Conservation (phyloP, 2,888 invertebrate genomes). For the Drosophila antonietae region DNA sequence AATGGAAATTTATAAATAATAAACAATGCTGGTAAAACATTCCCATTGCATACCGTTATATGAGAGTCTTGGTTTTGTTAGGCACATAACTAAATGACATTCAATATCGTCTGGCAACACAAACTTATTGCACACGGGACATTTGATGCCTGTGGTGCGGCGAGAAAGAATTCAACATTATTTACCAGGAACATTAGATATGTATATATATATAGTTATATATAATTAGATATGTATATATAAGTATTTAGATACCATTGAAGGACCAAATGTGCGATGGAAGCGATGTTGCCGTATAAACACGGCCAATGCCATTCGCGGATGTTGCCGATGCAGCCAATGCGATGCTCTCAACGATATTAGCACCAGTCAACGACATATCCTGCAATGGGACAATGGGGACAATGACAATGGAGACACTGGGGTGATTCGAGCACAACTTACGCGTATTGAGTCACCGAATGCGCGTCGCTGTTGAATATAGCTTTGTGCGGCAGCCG, state of each 20-base stretch:
- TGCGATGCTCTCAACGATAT: slow-evolving; percentile 83
- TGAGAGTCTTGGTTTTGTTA: slow-evolving; percentile 98
- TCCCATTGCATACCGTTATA: slow-evolving; percentile 93
- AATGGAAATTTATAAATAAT: not conserved
- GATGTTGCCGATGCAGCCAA: slow-evolving; percentile 81
- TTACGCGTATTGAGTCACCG: slow-evolving; percentile 74
- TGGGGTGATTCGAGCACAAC: slow-evolving; percentile 23
- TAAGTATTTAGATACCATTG: slow-evolving; percentile 88
- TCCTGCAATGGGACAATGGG: slow-evolving; percentile 53
- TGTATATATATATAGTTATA: not conserved
- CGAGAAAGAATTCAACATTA: not conserved
- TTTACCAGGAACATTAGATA: not conserved
- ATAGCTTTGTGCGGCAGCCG: slow-evolving; percentile 65
- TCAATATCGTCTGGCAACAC: slow-evolving; percentile 99
- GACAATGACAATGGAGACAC: not conserved
- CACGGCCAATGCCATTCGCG: slow-evolving; percentile 88
- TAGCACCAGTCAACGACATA: slow-evolving; percentile 80
- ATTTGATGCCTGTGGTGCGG: slow-evolving; percentile 93
- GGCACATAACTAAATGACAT: slow-evolving; percentile 99
- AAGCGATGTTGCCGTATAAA: slow-evolving; percentile 94
- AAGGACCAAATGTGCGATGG: slow-evolving; percentile 97
- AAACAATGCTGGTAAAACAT: not conserved
- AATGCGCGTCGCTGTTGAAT: slow-evolving; percentile 73
- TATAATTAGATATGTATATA: not conserved
- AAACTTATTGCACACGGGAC: slow-evolving; percentile 99